Evolutionary conservation across 1,140 invertebrate species (phyloP), one percentile per base, ranked within the genome.

Genomic region (Drosophila athabasca): DNA sequence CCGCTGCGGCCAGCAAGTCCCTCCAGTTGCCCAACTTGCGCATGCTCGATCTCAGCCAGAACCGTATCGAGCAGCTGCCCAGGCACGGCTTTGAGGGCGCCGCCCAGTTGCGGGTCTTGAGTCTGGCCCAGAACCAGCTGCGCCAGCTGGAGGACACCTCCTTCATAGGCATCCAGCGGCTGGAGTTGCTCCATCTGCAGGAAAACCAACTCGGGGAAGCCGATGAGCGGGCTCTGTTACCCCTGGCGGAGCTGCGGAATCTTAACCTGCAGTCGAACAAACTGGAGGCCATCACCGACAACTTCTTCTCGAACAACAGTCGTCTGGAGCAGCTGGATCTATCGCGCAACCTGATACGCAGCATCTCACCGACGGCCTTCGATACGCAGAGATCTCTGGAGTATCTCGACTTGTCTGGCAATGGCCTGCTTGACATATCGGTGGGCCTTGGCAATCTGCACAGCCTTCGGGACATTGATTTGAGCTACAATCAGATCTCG

Each of bases 401-500:
- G 91, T 94, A 94, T 71, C 80, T 98, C 4, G 95, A 96, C 89
- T 93, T 96, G 51, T 96, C 96, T 5, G 94, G 96, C 66, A 98
- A 98, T 91, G 94, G 94, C 66, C 90, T 98, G 50, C 93, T 94
- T 1, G 93, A 95, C 77, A 93, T 98, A 60, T 95, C 96, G 4
- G 92, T 93, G 46, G 95, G 95, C 39, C 91, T 97, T 58, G 94
- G 94, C 46, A 94, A 94, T 65, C 92, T 97, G 57, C 93, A 94
- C 19, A 94, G 94, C 58, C 91, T 97, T 13, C 93, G 94, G 84
- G 92, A 94, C 46, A 92, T 98, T 15, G 96, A 97, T 90, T 91
- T 97, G 49, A 96, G 95, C 81, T 95, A 95, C 84, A 98, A 98
- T 92, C 94, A 95, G 66, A 93, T 97, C n/a, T 94, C 95, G 64